Conservation (phyloP, 2,888 invertebrate genomes). For the Morinoia aosen region DNA sequence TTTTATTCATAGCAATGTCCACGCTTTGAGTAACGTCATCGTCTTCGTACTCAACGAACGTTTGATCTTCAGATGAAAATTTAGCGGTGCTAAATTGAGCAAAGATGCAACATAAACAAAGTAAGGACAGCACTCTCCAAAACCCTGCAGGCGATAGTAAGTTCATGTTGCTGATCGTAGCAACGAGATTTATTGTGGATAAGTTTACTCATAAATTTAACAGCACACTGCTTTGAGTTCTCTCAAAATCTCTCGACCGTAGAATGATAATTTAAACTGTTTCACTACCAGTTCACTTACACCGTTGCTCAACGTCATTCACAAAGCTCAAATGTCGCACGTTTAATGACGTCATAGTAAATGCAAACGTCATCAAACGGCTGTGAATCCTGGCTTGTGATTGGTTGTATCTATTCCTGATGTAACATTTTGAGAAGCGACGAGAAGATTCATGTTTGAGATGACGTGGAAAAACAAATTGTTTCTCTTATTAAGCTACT, state of each 20-base stretch:
- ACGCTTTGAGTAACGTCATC: neutral
- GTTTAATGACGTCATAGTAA: neutral
- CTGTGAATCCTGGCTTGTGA: neutral
- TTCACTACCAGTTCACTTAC: neutral
- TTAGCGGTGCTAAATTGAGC: neutral
- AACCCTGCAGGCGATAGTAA: neutral
- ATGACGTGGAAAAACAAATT: conserved; percentile 2
- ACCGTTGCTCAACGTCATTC: neutral
- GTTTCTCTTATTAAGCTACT: neutral
- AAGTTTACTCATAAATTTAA: neutral
- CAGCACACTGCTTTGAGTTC: neutral
- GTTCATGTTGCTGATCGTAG: neutral
- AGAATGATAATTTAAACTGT: neutral
- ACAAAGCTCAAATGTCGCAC: conserved; percentile 23
- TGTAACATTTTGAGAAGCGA: neutral
- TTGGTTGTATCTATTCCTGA: neutral
- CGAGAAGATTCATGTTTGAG: conserved; percentile 19
- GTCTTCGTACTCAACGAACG: neutral
- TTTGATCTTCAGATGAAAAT: neutral
- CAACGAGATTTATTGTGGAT: neutral
- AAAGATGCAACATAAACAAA: neutral
- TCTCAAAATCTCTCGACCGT: neutral
- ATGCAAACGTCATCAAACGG: neutral
- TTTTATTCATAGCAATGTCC: neutral
- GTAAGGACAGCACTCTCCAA: neutral